These are phyloP conservation scores for Axea sp. DNA, from an alignment of 2,888 invertebrate genomes.

Conservation along the genomic window DNA sequence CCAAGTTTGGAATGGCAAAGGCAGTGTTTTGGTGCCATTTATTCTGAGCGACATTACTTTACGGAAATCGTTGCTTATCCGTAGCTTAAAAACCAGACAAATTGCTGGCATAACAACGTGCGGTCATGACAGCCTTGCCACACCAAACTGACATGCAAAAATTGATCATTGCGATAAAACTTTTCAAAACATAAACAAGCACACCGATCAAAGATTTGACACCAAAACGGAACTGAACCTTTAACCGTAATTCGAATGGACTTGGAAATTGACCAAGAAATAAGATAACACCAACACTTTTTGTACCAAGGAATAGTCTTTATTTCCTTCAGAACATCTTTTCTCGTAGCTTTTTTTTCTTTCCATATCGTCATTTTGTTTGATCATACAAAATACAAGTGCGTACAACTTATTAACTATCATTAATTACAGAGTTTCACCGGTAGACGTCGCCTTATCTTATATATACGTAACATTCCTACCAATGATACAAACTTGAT, in stretches of 20 bases:
- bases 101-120: constrained; percentile 66
- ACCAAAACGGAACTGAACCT: constrained; percentile 83
- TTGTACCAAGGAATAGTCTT: constrained; percentile 78
- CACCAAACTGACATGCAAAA: constrained; percentile 79
- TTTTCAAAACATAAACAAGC: constrained; percentile 78
- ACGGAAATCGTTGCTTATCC: constrained; percentile 23
- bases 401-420: constrained; percentile 74
- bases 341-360: constrained; percentile 62
- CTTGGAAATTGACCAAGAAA: constrained; percentile 80
- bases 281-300: constrained; percentile 76
- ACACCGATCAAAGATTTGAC: constrained; percentile 80
- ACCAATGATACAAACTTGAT: constrained; percentile 26
- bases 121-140: constrained; percentile 80
- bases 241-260: constrained; percentile 75
- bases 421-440: constrained; percentile 55
- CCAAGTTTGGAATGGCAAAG: constrained; percentile 86
- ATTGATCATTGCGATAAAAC: constrained; percentile 58
- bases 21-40: constrained; percentile 85
- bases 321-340: constrained; percentile 70
- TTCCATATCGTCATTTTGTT: constrained; percentile 42
- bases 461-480: constrained; percentile 40
- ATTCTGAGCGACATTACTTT: constrained; percentile 46
- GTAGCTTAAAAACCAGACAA: constrained; percentile 31
- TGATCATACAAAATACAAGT: constrained; percentile 78
- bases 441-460: constrained; percentile 36